A percentile compares a stretch with the other conserved stretches of the same genome.
Evolutionary conservation across 1,140 invertebrate genomes (phyloP).

Genomic region (Zaprionus vittiger): DNA sequence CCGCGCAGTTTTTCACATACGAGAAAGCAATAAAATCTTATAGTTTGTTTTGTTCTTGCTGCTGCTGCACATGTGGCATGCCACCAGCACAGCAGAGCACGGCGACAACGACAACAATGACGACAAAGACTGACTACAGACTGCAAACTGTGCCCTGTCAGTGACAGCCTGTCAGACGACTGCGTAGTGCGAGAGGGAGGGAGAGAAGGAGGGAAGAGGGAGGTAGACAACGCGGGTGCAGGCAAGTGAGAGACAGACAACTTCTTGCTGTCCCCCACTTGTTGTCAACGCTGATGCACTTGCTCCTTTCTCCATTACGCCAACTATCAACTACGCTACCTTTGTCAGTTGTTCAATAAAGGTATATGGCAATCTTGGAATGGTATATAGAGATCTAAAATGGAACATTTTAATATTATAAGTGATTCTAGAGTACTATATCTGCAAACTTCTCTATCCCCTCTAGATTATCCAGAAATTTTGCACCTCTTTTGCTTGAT

Average conservation of each 20-base stretch:
- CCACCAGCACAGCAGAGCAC: conserved; percentile 53
- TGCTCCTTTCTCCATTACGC: conserved; percentile 27
- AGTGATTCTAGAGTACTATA: background rate
- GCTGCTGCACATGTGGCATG: conserved; percentile 68
- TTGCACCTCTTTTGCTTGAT: too few relatives aligned
- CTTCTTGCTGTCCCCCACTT: conserved; percentile 54
- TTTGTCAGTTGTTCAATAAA: background rate
- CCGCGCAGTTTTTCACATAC: conserved; percentile 67
- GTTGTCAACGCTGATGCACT: conserved; percentile 61
- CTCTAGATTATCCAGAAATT: too few relatives aligned
- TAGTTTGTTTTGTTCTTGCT: conserved; percentile 68
- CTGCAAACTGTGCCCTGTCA: conserved; percentile 58
- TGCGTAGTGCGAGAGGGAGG: background rate
- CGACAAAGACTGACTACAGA: conserved; percentile 70
- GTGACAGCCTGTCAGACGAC: conserved; percentile 71
- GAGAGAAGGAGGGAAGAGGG: background rate
- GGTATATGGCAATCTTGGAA: background rate
- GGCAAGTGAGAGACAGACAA: conserved; percentile 2
- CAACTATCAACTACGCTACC: conserved; percentile 22
- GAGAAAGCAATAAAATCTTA: conserved; percentile 80
- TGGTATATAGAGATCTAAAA: background rate
- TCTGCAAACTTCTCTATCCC: too few relatives aligned
- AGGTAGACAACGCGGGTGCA: too few relatives aligned
- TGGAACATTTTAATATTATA: background rate
- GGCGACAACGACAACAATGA: conserved; percentile 75